Evolutionary conservation across 2,797 vertebrate genomes (phyloP), one percentile per base, ranked within the genome.

Genomic region (Helarctos malayanus): DNA sequence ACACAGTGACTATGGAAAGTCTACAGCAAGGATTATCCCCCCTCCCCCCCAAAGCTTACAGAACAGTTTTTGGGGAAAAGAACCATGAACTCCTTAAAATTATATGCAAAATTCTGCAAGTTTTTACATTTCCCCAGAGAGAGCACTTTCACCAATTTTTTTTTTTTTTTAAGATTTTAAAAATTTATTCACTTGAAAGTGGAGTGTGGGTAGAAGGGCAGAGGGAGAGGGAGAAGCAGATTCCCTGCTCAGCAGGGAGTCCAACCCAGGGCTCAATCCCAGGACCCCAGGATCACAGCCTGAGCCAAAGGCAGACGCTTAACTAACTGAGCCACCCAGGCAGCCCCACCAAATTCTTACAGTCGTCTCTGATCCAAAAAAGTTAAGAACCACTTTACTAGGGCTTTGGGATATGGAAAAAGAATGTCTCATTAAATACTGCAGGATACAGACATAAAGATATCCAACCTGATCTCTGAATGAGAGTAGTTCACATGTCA

Each of bases 401-500:
- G 54, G 45, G 15, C 91, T 84, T 96, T 63, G 25, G 27, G 65
- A 80, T 97, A 85, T 65, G 15, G 54, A 73, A 78, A 92, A 93
- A 71, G 27, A 63, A 84, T 52, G 8, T 19, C 23, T 91, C 76
- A 92, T 14, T 78, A 92, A 78, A 91, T 32, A 91, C 16, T 59
- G 3, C 21, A 89, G 25, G 38, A 82, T 14, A 85, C 16, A 61
- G 38, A 76, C 19, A 75, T 4, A 65, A 23, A 57, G 41, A 41
- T n/a, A 86, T 75, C 54, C 19, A 91, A 41, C 14, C 27, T 93
- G 71, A 85, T 35, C 63, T 84, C 47, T 96, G 47, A 82, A 73
- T 49, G 35, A 87, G 3, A 85, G 54, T 35, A 47, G 68, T 49
- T 80, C 38, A 78, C 32, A 78, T 38, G 83, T 83, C 45, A 88